phyloP scores from a whole-genome alignment of 35 echinoderm and acorn worm genomes.

The Apostichopus japonicus region DNA sequence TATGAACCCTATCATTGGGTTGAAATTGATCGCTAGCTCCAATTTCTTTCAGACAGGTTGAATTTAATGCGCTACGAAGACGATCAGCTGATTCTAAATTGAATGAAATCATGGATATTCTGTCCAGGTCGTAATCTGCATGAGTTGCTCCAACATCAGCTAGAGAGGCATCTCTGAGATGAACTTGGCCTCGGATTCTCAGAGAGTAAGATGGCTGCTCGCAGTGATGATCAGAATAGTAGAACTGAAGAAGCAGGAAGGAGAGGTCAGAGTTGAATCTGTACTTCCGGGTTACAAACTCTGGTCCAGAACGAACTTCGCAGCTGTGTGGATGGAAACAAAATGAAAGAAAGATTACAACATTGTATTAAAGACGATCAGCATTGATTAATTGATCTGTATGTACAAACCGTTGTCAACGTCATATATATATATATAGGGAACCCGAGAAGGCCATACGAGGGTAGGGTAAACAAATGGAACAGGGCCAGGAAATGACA shows the following conservation, averaged over 20 bases:
- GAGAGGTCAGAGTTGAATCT: conserved; percentile 83
- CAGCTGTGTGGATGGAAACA: conserved; percentile 60
- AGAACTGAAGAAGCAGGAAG: conserved; percentile 90
- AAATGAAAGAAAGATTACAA: background rate
- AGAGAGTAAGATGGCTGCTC: conserved; percentile 78
- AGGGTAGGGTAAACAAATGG: too few relatives aligned
- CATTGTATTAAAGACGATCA: too few relatives aligned
- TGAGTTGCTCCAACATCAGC: conserved; percentile 59
- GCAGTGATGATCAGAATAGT: conserved; percentile 87
- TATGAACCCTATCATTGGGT: conserved; percentile 57
- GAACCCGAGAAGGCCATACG: too few relatives aligned
- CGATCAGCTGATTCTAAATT: conserved; percentile 53
- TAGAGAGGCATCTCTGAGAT: conserved; percentile 41
- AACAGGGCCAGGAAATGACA: too few relatives aligned
- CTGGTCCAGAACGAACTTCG: conserved; percentile 85
- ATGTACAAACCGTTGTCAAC: too few relatives aligned
- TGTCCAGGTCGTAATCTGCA: conserved; percentile 81
- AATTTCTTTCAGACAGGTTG: conserved; percentile 66
- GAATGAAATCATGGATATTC: conserved; percentile 72
- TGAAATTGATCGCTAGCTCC: conserved; percentile 39
- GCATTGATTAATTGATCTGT: too few relatives aligned
- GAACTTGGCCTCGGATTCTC: conserved; percentile 65
- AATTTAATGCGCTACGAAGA: conserved; percentile 55
- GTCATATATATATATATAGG: too few relatives aligned
- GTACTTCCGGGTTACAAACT: conserved; percentile 80